A percentile compares a stretch with the other conserved stretches of the same genome.
phyloP scores from a whole-genome alignment of 2,888 invertebrate genomes.

The Harpalus rufipes region DNA sequence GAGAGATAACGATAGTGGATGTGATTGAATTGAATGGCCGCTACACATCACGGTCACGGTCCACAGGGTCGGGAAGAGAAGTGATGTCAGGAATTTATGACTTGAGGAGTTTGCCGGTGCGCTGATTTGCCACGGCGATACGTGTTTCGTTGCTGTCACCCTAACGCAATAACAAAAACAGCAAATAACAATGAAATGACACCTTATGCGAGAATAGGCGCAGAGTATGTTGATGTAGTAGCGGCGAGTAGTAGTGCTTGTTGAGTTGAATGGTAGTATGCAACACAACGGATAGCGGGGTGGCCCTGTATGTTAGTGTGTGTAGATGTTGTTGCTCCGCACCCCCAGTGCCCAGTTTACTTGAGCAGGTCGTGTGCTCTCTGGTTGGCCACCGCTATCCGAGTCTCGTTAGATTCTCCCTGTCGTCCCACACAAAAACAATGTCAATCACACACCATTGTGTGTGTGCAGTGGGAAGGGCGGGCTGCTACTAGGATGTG shows the following conservation, averaged over 20 bases:
- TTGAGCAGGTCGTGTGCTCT: slow-evolving; percentile 97
- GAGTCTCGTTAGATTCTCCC: slow-evolving; percentile 95
- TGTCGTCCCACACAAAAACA: slow-evolving; percentile 74
- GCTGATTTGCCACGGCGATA: slow-evolving; percentile 97
- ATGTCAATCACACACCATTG: slow-evolving; percentile 55
- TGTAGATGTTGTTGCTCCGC: slow-evolving; percentile 71
- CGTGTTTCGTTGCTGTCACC: slow-evolving; percentile 96
- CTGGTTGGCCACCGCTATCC: slow-evolving; percentile 98
- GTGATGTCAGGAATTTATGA: slow-evolving; percentile 75
- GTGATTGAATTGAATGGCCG: slow-evolving; percentile 57
- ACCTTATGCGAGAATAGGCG: slow-evolving; percentile 36
- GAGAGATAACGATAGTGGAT: slow-evolving; percentile 53
- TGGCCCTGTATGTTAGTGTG: slow-evolving; percentile 69
- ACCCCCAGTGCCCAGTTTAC: slow-evolving; percentile 79
- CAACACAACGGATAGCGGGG: slow-evolving; percentile 61
- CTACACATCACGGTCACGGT: slow-evolving; percentile 58
- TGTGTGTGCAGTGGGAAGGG: slow-evolving; percentile 54
- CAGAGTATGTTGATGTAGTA: slow-evolving; percentile 73
- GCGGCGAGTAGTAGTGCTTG: slow-evolving; percentile 72
- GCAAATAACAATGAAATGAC: slow-evolving; percentile 57
- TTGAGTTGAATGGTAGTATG: slow-evolving; percentile 56
- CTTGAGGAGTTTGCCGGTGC: slow-evolving; percentile 97
- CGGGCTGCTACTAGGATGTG: slow-evolving; percentile 16
- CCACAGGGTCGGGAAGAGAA: slow-evolving; percentile 22
- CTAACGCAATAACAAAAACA: slow-evolving; percentile 77